Evolutionary conservation across 2,797 vertebrate genomes (phyloP).

Genomic region (Adrianichthys oophorus): DNA sequence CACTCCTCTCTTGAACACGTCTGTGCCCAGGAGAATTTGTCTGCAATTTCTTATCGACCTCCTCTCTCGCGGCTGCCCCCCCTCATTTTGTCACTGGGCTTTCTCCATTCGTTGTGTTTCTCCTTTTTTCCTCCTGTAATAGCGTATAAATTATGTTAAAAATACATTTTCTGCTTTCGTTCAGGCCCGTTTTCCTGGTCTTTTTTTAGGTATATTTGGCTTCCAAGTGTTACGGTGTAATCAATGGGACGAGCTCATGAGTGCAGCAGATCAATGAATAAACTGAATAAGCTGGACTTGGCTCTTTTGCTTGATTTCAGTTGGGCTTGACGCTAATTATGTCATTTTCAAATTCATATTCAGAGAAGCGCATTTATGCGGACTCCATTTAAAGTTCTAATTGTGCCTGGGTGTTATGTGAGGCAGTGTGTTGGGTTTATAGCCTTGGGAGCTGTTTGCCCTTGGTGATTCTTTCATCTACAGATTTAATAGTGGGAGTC

Average conservation of each 20-base stretch:
- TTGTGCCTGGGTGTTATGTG: constrained; percentile 50
- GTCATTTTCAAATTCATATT: constrained; percentile 61
- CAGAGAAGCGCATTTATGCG: constrained; percentile 47
- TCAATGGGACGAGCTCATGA: constrained; percentile 43
- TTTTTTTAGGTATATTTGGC: constrained; percentile 25
- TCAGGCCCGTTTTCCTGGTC: constrained; percentile 1
- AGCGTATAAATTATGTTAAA: constrained; percentile 49
- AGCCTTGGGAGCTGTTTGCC: constrained; percentile 66
- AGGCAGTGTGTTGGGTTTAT: constrained; percentile 44
- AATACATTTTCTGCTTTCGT: constrained; percentile 42
- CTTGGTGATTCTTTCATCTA: constrained; percentile 69
- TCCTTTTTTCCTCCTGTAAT: constrained; percentile 56
- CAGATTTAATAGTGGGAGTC: constrained; percentile 62
- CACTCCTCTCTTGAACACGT: constrained; percentile 67
- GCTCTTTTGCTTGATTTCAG: constrained; percentile 46
- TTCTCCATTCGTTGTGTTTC: constrained; percentile 52
- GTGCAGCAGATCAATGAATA: constrained; percentile 28
- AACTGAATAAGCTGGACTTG: constrained; percentile 35
- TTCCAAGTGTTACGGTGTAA: constrained; percentile 26
- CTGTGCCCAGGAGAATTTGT: constrained; percentile 67
- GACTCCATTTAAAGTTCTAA: constrained; percentile 59
- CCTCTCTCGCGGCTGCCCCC: constrained; percentile 30
- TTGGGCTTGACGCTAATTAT: constrained; percentile 57
- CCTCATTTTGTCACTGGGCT: constrained; percentile 18
- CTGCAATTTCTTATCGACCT: constrained; percentile 68